These are phyloP conservation scores for Unio delphinus DNA, from an alignment of 2,888 invertebrate species.

Conservation along the genomic window DNA sequence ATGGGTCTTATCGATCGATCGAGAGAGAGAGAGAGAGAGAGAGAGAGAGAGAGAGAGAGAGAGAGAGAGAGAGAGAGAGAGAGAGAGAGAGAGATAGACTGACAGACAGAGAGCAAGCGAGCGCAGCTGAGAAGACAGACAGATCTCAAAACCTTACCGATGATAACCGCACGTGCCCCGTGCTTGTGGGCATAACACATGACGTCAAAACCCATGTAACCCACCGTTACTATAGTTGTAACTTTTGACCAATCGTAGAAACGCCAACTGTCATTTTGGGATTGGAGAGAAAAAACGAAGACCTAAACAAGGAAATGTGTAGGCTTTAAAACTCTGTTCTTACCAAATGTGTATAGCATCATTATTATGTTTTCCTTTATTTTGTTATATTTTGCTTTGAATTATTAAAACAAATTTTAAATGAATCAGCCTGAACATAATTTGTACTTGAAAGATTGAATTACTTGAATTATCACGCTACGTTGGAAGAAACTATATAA, in stretches of 20 bases:
- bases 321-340: not conserved
- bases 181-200: constrained; percentile 68
- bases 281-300: constrained; percentile 60
- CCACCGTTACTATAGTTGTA: constrained; percentile 68
- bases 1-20: not conserved
- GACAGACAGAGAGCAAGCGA: too few relatives aligned
- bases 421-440: too few relatives aligned
- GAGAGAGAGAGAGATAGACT: constrained; percentile 4
- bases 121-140: not conserved
- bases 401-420: too few relatives aligned
- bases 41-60: constrained; percentile 3
- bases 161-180: constrained; percentile 60
- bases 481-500: too few relatives aligned
- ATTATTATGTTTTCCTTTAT: too few relatives aligned
- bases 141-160: constrained; percentile 47
- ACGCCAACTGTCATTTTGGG: constrained; percentile 52
- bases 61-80: constrained; percentile 2
- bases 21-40: constrained; percentile 2
- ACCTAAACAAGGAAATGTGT: constrained; percentile 46
- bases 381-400: too few relatives aligned
- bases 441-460: too few relatives aligned
- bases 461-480: too few relatives aligned
- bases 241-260: constrained; percentile 70
- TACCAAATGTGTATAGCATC: too few relatives aligned
- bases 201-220: constrained; percentile 64